A percentile compares a stretch with the other conserved stretches of the same genome.
Conservation (phyloP, 2,797 vertebrate species). For the Molossus molossus region DNA sequence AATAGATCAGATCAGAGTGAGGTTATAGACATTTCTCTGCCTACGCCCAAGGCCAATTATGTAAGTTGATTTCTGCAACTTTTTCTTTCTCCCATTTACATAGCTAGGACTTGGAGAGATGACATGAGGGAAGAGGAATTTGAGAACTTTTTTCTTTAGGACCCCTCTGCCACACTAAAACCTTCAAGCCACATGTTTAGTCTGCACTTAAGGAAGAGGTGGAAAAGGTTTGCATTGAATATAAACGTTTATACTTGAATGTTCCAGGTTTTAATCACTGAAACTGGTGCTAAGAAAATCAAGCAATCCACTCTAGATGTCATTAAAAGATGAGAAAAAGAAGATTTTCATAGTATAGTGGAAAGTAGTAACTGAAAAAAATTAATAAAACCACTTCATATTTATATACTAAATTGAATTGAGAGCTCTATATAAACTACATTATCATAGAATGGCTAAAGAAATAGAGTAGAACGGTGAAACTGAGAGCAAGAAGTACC, state of each 20-base stretch:
- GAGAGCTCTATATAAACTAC: not conserved
- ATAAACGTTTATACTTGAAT: not conserved
- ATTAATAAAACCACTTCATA: not conserved
- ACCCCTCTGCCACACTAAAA: not conserved
- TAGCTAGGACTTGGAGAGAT: not conserved
- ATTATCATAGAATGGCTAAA: not conserved
- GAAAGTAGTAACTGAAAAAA: not conserved
- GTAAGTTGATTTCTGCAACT: not conserved
- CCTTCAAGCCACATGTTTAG: not conserved
- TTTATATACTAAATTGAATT: not conserved
- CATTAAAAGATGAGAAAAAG: conserved; percentile 1
- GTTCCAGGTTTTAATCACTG: conserved; percentile 15
- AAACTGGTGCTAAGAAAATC: conserved; percentile 13
- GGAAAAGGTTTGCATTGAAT: not conserved
- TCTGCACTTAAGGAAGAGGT: not conserved
- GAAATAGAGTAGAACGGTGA: not conserved
- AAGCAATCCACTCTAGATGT: not conserved
- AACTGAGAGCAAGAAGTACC: not conserved
- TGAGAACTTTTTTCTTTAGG: not conserved
- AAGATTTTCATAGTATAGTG: not conserved
- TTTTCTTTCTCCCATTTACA: not conserved
- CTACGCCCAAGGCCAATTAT: not conserved
- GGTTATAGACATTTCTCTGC: not conserved
- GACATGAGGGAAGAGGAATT: not conserved
- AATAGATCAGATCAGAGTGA: not conserved